Evolutionary conservation across 2,888 invertebrate genomes (phyloP), one percentile per base, ranked within the genome.

Genomic region (Abrostola tripartita): DNA sequence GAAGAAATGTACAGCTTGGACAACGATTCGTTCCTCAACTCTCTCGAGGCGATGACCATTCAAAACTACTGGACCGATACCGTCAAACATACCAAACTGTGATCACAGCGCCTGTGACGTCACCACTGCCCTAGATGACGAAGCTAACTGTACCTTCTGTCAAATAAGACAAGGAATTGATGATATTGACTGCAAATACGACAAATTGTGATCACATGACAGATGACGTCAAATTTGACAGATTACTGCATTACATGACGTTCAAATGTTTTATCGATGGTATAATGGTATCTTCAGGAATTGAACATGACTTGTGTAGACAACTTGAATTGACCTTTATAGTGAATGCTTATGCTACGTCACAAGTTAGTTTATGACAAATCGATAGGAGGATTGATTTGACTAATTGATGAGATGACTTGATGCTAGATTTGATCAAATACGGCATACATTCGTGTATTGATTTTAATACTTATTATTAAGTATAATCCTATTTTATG

Each of bases 1-100:
- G 98, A 98, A 92, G 98, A 98, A 93, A 98, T 98, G 98, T 98
- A 98, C 92, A 98, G 98, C 85, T 93, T 98, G 92, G 98, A 98
- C 94, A 98, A 98, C 90, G 98, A 98, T 90, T 98, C 98, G 70
- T 98, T 98, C 95, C 95, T 98, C 68, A 98, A 98, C 93, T 98
- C 98, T 68, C 92, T 98, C 81, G 98, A 98, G 93, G 98, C 98
- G 77, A 98, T 98, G 98, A 98, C 98, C 79, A 98, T 98, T 87
- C 98, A 98, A 90, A 98, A 98, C 93, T 98, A 98, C 88, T 98
- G 98, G 98, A 98, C 98, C 58, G 98, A 98, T 91, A 98, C 97
- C 79, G 98, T 98, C 75, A 98, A 98, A 90, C 98, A 98, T 91
- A 98, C 98, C 83, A 98, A 98, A 91, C 96, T 98, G 91, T 98